phyloP scores from a whole-genome alignment of 1,140 invertebrate genomes.

The Scylla paramamosain region DNA sequence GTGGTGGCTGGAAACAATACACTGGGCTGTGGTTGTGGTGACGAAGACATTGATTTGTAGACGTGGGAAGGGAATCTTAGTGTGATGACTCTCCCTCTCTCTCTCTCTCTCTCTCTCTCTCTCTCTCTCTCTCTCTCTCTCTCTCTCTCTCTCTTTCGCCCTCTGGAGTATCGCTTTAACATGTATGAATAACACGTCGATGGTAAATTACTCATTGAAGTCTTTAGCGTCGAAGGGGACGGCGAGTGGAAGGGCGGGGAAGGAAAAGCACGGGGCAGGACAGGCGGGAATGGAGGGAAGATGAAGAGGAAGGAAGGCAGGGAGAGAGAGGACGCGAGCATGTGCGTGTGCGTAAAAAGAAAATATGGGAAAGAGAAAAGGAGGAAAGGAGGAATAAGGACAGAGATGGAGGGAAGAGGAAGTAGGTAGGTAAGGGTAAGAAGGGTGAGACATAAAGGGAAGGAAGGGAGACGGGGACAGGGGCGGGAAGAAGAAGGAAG shows the following conservation, averaged over 20 bases:
- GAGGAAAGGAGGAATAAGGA: neutral
- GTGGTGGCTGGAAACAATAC: too few species aligned
- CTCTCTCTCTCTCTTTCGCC: too few species aligned
- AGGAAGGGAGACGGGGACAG: neutral
- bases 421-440: neutral
- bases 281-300: neutral
- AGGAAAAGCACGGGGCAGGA: neutral
- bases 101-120: too few species aligned
- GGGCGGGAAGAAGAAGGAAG: neutral
- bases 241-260: neutral
- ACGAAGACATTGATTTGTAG: too few species aligned
- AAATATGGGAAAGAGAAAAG: neutral
- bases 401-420: neutral
- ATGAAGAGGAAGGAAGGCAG: neutral
- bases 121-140: too few species aligned
- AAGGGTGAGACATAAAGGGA: neutral
- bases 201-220: neutral
- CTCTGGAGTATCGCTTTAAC: neutral
- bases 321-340: neutral
- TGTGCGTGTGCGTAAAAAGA: conserved; percentile 14
- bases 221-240: neutral
- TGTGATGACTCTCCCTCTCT: too few species aligned
- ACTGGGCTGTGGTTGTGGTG: too few species aligned
- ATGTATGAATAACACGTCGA: conserved; percentile 28
- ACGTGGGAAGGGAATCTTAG: too few species aligned